A percentile compares a stretch with the other conserved stretches of the same genome.
phyloP scores from a whole-genome alignment of 2,113 vertebrate genomes.

The Nicator chloris region DNA sequence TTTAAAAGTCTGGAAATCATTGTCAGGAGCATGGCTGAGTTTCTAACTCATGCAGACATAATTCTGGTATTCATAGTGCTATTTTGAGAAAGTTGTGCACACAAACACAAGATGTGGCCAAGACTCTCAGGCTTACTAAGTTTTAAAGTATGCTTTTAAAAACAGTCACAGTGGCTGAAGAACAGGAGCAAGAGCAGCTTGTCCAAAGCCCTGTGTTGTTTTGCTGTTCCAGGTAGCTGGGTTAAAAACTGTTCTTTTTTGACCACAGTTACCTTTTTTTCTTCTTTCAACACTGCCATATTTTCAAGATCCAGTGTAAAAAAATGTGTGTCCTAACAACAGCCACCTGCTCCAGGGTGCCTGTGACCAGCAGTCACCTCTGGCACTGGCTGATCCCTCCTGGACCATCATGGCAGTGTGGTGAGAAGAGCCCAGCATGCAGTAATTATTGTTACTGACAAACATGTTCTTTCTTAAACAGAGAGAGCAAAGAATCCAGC shows the following conservation, averaged over 20 bases:
- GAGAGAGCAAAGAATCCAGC: background rate
- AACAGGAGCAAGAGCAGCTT: background rate
- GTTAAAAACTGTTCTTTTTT: background rate
- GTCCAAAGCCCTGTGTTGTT: background rate
- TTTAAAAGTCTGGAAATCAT: background rate
- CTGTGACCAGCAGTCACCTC: background rate
- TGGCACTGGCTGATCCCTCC: background rate
- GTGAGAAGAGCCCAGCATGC: background rate
- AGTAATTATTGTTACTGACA: background rate
- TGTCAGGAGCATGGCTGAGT: background rate
- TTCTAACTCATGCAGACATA: background rate
- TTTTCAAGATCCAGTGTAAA: background rate
- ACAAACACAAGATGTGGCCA: background rate
- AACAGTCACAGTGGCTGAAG: background rate
- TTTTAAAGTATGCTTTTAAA: background rate
- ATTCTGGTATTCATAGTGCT: background rate
- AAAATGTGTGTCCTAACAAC: background rate
- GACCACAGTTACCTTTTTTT: background rate
- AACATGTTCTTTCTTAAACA: background rate
- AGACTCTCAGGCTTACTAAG: background rate
- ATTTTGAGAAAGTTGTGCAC: background rate
- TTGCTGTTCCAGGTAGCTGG: background rate
- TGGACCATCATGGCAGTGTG: fast-evolving
- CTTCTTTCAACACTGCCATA: background rate
- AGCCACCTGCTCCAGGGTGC: background rate